Base-by-base conservation (phyloP, 23 tunicate species). In the Ascidia mentula region DNA sequence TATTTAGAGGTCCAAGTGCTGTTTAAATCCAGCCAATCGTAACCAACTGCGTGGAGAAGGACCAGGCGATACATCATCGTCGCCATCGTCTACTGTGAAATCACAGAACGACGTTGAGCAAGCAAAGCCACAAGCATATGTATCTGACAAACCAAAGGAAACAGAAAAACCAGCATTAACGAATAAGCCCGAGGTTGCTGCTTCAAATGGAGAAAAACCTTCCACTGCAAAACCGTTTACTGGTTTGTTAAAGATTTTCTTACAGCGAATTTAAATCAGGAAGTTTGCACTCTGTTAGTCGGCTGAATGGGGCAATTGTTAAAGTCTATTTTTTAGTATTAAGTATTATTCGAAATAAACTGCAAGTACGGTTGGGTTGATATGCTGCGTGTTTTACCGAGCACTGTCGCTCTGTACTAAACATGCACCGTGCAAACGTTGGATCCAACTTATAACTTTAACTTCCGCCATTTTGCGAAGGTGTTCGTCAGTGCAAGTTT, bases 401-500 rank as follows among this genome's bases (percentile, higher is more conserved):
- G n/a, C n/a, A n/a, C n/a, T n/a, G n/a, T n/a, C n/a, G n/a, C n/a
- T n/a, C n/a, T n/a, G n/a, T n/a, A n/a, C n/a, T n/a, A n/a, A n/a
- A n/a, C n/a, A n/a, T n/a, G n/a, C n/a, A n/a, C n/a, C n/a, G n/a
- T n/a, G n/a, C n/a, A n/a, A n/a, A n/a, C n/a, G n/a, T n/a, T n/a
- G n/a, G n/a, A n/a, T n/a, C n/a, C n/a, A n/a, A n/a, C n/a, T n/a
- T n/a, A n/a, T n/a, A n/a, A n/a, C n/a, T n/a, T n/a, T n/a, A n/a
- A n/a, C n/a, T n/a, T n/a, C n/a, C n/a, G n/a, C n/a, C n/a, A n/a
- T n/a, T n/a, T n/a, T n/a, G n/a, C n/a, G n/a, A n/a, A n/a, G 97
- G 90, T 38, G 90, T 82, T 0, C 75, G 85, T n/a, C 71, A 77
- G 72, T 77, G 87, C 61, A 93, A 93, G 83, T 88, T 93, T 40